Evolutionary conservation across 2,888 invertebrate genomes (phyloP), one percentile per base, ranked within the genome.

Genomic region (Zygogramma bicolorata): DNA sequence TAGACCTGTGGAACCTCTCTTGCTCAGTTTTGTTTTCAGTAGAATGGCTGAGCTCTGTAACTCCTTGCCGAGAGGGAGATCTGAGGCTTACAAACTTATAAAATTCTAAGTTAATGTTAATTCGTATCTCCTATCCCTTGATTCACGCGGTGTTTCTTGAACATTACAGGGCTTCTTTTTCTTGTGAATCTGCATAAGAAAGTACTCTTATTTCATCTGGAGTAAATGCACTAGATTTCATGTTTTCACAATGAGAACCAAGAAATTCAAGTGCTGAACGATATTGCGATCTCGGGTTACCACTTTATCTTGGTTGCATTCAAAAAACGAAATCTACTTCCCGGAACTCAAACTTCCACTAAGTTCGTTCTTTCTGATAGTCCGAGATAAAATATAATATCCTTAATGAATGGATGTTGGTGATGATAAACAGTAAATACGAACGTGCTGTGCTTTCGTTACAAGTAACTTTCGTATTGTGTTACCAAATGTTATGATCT

Each of bases 311-410:
- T 42, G 27, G 62, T 38, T 71, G 70, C 68, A 70, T 75, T 73
- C 70, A 66, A 74, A 72, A 73, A 81, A 80, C 80, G 80, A 79
- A 81, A 80, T 82, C 80, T 80, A 76, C 79, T 79, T 82, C 82
- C 83, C 83, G 81, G 83, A 82, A 83, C 82, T 80, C 80, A 74
- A 70, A 70, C 82, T 81, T 82, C 81, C 82, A 81, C 79, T 74
- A 73, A 73, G 77, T 76, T 75, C 79, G 79, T 78, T 77, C 66
- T 65, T 72, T 76, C 73, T 77, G 79, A 79, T 79, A 79, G 62
- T 71, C 65, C 49, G 60, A 76, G 76, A 74, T 76, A 76, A 76
- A 68, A 63, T 70, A 38, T 72, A 74, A 72, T 74, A 70, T 70
- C 62, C 59, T 67, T 75, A 75, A 73, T 74, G 73, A 75, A 75